Base-by-base conservation (phyloP, 1,140 invertebrate genomes). In the Spodoptera frugiperda region DNA sequence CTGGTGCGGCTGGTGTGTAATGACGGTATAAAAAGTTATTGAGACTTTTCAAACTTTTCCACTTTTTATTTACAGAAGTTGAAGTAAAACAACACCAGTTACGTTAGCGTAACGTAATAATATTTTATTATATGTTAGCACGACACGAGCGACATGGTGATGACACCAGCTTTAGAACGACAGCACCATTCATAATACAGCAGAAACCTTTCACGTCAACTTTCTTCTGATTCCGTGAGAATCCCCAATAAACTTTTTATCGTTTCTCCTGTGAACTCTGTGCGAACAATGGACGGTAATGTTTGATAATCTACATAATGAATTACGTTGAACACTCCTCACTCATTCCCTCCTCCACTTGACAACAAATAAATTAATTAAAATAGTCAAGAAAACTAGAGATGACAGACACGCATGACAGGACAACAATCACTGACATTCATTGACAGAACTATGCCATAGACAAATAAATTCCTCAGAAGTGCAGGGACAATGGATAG, bases 161-260 rank as follows among this genome's bases (percentile, higher is more conserved):
- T 67, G 75, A 54, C 53, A 82, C 48, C 59, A 57, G 63, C 53
- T 17, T 55, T n/a, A 75, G 39, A 53, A 39, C 67, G 49, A 70
- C 48, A 68, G n/a, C 77, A 78, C 51, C 53, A 78, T 30, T 80
- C 79, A 79, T 57, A 77, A 81, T 63, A 80, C 57, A 39, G 51
- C 71, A 77, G 19, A 30, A 39, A 77, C 78, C 72, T 78, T 78
- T 80, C 81, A 80, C 81, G 53, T 70, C 49, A 55, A 80, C 91
- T 93, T 93, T 93, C 91, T 85, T 92, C 76, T 75, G 68, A 53
- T 68, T 87, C 79, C 86, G 87, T 93, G 91, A 87, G 91, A 92
- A 89, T 79, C 84, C 78, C 39, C 77, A 76, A 80, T 68, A 77
- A 82, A 85, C 86, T 90, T 90, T 90, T 90, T 87, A 89, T 39